Base-by-base conservation (phyloP, 2,888 invertebrate genomes). In the Euphydryas editha region DNA sequence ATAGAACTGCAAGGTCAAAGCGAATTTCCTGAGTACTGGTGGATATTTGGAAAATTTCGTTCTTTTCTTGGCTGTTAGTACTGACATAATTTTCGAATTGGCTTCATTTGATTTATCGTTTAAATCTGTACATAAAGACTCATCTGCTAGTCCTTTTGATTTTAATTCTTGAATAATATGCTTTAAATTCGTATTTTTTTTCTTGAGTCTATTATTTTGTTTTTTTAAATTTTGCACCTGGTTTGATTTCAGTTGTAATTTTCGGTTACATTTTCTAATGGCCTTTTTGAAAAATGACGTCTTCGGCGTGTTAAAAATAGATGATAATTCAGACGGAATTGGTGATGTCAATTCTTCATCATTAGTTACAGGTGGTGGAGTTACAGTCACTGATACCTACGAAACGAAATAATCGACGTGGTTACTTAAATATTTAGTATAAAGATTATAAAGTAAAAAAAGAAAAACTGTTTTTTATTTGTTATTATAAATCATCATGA, bases 1-100 rank as follows among this genome's bases (percentile, higher is more conserved):
- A 24, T 58, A 44, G 5, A 58, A 58, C 4, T 58, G 42, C 39
- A 58, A n/a, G 15, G 58, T 58, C 15, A 58, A 6, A 7, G 58
- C 58, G 7, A 58, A 58, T 44, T 58, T 58, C 21, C 44, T 20
- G 5, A 46, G 39, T 13, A 10, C 39, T 13, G 39, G 39, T 10
- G 39, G 39, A 39, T 39, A 39, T 10, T 3, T 13, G 10, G 39
- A 39, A 13, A 39, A 39, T 5, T 3, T 3, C 13, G 4, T 39
- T 39, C 13, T 3, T 8, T 7, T 10, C 2, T 39, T 39, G 2
- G 39, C 39, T 8, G 39, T 7, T 39, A 39, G 11, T 39, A 39
- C 8, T 39, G 2, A 5, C 39, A 39, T 39, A 39, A 39, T 39
- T n/a, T n/a, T n/a, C n/a, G n/a, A n/a, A n/a, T n/a, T n/a, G n/a